phyloP scores from a whole-genome alignment of 2,888 invertebrate genomes.

The Amphipyra tragopoginis region DNA sequence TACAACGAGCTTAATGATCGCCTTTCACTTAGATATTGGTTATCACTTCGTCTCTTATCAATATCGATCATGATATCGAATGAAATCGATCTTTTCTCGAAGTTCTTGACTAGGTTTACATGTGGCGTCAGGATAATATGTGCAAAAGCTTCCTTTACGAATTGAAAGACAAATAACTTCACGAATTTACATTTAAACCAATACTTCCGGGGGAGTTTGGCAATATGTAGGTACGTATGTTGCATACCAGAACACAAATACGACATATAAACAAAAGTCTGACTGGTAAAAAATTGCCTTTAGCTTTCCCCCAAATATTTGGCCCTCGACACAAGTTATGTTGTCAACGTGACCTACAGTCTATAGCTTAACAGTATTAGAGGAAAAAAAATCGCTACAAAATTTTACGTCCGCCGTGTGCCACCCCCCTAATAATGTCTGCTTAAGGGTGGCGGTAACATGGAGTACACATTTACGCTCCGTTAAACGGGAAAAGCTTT shows the following conservation, averaged over 20 bases:
- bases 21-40: neutral
- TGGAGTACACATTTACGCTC: slow-evolving; percentile 89
- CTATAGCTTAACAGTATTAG: slow-evolving; percentile 79
- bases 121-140: too few relatives aligned
- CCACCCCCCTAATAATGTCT: slow-evolving; percentile 89
- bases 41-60: too few relatives aligned
- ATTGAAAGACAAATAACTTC: slow-evolving; percentile 15
- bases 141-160: neutral
- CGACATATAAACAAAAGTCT: slow-evolving; percentile 39
- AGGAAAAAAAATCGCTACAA: slow-evolving; percentile 86
- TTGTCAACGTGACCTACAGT: slow-evolving; percentile 82
- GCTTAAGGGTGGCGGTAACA: slow-evolving; percentile 88
- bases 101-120: too few relatives aligned
- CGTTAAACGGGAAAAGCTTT: slow-evolving; percentile 89
- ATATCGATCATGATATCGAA: too few relatives aligned
- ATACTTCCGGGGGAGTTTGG: slow-evolving; percentile 9
- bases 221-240: slow-evolving; percentile 19
- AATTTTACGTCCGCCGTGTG: slow-evolving; percentile 84
- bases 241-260: slow-evolving; percentile 46
- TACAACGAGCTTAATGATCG: neutral
- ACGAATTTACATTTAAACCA: slow-evolving; percentile 41
- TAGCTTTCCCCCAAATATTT: slow-evolving; percentile 68
- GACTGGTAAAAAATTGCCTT: slow-evolving; percentile 48
- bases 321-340: slow-evolving; percentile 73
- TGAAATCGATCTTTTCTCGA: too few relatives aligned